Conservation (phyloP, 2,888 invertebrate genomes). For the Lepidochitona cinerea region DNA sequence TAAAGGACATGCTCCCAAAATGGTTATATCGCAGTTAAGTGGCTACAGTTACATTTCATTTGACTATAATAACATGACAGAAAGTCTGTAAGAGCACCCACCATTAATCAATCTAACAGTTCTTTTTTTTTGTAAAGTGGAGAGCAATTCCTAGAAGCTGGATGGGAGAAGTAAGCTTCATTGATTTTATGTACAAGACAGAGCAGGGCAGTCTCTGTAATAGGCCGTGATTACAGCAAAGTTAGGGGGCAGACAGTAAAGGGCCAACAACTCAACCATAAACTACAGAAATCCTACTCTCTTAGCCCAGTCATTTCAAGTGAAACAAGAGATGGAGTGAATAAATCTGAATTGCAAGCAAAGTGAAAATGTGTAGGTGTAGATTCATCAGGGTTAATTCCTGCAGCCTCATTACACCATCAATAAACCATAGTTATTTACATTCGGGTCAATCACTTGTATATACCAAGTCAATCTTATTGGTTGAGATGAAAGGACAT, state of each 20-base stretch:
- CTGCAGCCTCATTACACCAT: too few relatives aligned
- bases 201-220: neutral
- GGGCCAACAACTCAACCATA: too few relatives aligned
- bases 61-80: constrained; percentile 1
- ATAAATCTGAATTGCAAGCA: constrained; percentile 1
- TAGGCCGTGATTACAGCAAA: neutral
- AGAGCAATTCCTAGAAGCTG: neutral
- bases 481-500: too few relatives aligned
- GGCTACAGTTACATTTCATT: neutral
- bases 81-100: neutral
- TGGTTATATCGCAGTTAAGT: too few relatives aligned
- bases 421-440: too few relatives aligned
- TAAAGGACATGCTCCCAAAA: too few relatives aligned
- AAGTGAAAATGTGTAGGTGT: too few relatives aligned
- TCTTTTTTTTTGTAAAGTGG: neutral
- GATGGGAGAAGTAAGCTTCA: neutral
- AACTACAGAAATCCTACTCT: too few relatives aligned
- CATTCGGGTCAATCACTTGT: too few relatives aligned
- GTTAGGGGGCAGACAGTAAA: neutral
- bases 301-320: neutral
- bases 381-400: too few relatives aligned
- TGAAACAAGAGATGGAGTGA: constrained; percentile 6
- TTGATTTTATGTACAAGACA: constrained; percentile 4
- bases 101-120: constrained; percentile 3
- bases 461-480: too few relatives aligned